Conservation (phyloP, 2,888 invertebrate species). For the Halocaridina rubra region DNA sequence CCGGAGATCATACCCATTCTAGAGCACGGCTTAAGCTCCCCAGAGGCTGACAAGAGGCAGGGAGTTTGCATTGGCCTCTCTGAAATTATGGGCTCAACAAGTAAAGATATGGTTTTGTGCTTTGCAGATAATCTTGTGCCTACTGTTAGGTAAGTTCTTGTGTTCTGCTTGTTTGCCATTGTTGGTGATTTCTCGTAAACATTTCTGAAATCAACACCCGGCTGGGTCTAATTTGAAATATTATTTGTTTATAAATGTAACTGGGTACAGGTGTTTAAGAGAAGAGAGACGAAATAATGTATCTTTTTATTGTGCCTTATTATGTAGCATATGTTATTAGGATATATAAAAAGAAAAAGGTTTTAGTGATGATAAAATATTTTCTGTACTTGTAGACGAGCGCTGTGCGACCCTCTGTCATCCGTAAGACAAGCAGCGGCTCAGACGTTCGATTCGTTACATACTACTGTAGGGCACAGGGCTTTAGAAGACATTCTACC, state of each 20-base stretch:
- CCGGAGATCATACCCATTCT: conserved; percentile 98
- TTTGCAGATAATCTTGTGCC: conserved; percentile 90
- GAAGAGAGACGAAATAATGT: no score
- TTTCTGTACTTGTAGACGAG: conserved; percentile 79
- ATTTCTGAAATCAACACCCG: no score
- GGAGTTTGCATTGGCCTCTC: conserved; percentile 98
- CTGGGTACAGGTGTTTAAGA: no score
- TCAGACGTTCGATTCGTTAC: conserved; percentile 94
- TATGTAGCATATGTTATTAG: no score
- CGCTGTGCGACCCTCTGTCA: conserved; percentile 91
- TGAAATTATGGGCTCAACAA: conserved; percentile 97
- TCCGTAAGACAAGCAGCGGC: conserved; percentile 95
- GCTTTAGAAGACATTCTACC: conserved; percentile 97
- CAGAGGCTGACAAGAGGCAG: conserved; percentile 93
- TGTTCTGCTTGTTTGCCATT: no score
- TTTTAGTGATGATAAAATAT: no score
- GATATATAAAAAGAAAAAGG: no score
- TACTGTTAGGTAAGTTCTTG: conserved; percentile 78
- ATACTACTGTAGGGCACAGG: conserved; percentile 90
- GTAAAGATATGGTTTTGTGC: conserved; percentile 91
- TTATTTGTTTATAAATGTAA: no score
- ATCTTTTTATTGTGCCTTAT: no score
- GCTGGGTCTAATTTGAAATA: no score
- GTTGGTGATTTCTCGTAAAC: no score
- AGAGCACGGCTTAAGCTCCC: conserved; percentile 91